A percentile compares a stretch with the other conserved stretches of the same genome.
phyloP scores from a whole-genome alignment of 2,888 invertebrate genomes.

The Agapostemon virescens region DNA sequence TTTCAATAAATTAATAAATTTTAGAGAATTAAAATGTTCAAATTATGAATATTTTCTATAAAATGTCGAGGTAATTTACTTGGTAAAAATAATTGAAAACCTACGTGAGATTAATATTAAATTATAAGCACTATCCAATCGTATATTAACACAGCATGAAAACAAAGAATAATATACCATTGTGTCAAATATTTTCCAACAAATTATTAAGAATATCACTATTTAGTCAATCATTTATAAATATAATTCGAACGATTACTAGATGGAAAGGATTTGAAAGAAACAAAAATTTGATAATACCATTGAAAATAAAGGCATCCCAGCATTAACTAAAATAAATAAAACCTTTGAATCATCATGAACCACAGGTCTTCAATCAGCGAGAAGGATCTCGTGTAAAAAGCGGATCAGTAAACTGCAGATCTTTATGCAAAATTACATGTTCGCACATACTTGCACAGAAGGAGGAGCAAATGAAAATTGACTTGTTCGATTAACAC shows the following conservation, averaged over 20 bases:
- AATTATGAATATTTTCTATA: no score
- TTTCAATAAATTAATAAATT: no score
- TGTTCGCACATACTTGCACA: background rate
- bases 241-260: background rate
- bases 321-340: background rate
- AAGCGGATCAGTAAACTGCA: background rate
- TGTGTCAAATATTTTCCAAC: background rate
- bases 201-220: background rate
- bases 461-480: background rate
- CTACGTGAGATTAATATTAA: no score
- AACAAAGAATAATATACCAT: background rate
- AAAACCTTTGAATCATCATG: background rate
- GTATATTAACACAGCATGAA: background rate
- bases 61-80: no score
- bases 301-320: background rate
- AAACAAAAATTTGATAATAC: background rate
- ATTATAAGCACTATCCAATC: background rate
- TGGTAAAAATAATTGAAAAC: no score
- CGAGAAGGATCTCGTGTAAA: conserved; percentile 23
- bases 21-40: no score
- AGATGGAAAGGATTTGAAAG: background rate
- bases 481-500: no score
- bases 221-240: background rate
- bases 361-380: conserved; percentile 41
- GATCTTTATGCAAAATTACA: background rate